Conservation (phyloP, 2,888 invertebrate species). For the Platynereis dumerilii region DNA sequence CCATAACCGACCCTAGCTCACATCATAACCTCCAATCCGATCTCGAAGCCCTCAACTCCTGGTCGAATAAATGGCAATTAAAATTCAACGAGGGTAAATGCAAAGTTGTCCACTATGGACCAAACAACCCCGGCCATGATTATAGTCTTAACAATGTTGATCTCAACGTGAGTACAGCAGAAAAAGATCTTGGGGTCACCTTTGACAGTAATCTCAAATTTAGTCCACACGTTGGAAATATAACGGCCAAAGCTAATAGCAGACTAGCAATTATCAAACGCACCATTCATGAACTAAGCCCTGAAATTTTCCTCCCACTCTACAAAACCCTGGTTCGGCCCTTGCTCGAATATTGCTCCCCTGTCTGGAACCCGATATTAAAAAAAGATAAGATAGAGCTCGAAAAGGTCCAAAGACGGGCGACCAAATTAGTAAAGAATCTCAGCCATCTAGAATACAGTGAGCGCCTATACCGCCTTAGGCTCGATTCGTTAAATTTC, state of each 20-base stretch:
- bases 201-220: conserved; percentile 20
- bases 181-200: conserved; percentile 25
- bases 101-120: no score
- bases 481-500: conserved; percentile 6
- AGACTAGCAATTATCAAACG: conserved; percentile 16
- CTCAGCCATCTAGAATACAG: conserved; percentile 16
- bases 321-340: conserved; percentile 25
- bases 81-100: no score
- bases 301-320: conserved; percentile 13
- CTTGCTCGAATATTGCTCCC: conserved; percentile 19
- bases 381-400: conserved; percentile 17
- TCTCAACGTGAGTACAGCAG: neutral
- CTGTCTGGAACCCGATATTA: conserved; percentile 11
- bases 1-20: no score
- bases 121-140: no score
- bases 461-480: conserved; percentile 15
- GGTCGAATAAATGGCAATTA: no score
- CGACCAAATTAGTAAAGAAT: conserved; percentile 14
- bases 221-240: conserved; percentile 12
- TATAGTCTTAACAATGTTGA: no score
- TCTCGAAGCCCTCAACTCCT: no score
- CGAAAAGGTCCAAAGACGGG: conserved; percentile 26
- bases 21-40: no score
- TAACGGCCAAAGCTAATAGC: conserved; percentile 24
- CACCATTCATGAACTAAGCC: conserved; percentile 11